Base-by-base conservation (phyloP, 2,888 invertebrate genomes). In the Melitaea athalia region DNA sequence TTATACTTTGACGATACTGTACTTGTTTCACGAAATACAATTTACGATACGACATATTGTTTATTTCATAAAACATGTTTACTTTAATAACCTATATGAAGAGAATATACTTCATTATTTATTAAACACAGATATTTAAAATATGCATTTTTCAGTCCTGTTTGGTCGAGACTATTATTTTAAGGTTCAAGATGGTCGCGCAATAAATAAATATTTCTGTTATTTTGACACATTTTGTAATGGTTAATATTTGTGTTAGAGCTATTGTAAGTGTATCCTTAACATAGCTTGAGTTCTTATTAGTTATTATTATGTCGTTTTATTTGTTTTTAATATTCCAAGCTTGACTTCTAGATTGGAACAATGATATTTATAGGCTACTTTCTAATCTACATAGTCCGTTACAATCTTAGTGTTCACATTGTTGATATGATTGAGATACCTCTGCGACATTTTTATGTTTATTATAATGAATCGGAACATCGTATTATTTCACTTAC, bases 351-450 rank as follows among this genome's bases (percentile, higher is more conserved):
- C 43, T 77, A 86, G 86, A 84, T 90, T 63, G 83, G 95, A 89
- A 93, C 81, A 83, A 95, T 89, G 88, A 95, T 81, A 79, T 95
- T 84, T 93, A 92, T 76, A 83, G 95, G 80, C 10, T 95, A 75
- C 89, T 94, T 87, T 82, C 91, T 78, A 77, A 81, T 85, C 59
- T 91, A 89, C 72, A 69, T 89, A 7, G 88, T 91, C 3, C 85
- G 92, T 17, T 87, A 91, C 74, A 89, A 90, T 67, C 72, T 92
- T n/a, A 90, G 92, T 74, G 92, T 92, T 4, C 92, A 92, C 69
- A 88, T 92, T 49, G 84, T 92, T 11, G 92, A 87, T 57, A 91
- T 92, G 88, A 81, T 87, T 2, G 84, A 84, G 63, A 75, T 85
- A 49, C 75, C 79, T 15, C 80, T 78, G 49, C 50, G 45, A 15